Conservation (phyloP, 2,113 vertebrate species). For the Petroica traversi region DNA sequence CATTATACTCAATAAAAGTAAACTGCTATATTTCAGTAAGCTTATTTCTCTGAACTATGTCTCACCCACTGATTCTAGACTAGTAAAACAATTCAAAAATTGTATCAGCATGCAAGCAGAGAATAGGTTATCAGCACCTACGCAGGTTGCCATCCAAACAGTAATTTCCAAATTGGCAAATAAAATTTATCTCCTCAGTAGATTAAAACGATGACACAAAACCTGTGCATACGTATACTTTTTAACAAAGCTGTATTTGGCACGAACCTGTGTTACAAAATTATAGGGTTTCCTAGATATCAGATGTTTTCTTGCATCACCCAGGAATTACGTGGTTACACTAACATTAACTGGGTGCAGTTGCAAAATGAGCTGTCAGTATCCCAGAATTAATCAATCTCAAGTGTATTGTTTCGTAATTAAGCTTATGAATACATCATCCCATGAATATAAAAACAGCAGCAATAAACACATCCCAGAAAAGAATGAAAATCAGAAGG, state of each 20-base stretch:
- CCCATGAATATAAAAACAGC: slow-evolving; percentile 22
- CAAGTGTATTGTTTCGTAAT: slow-evolving; percentile 38
- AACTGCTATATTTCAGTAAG: neutral
- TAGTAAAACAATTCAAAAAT: neutral
- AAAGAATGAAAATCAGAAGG: neutral
- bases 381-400: slow-evolving; percentile 53
- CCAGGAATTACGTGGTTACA: slow-evolving; percentile 40
- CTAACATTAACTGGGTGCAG: neutral
- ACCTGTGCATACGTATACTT: neutral
- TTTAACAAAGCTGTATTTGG: neutral
- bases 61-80: neutral
- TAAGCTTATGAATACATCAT: slow-evolving; percentile 30
- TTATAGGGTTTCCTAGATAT: slow-evolving; percentile 56
- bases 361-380: slow-evolving; percentile 25
- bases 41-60: neutral
- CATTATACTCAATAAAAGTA: neutral
- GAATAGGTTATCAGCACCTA: neutral
- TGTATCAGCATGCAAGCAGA: neutral
- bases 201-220: neutral
- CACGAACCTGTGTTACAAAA: slow-evolving; percentile 26
- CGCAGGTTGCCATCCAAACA: neutral
- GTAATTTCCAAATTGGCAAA: neutral
- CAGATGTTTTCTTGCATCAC: slow-evolving; percentile 40
- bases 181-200: neutral
- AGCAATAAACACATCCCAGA: slow-evolving; percentile 18